A percentile compares a stretch with the other conserved stretches of the same genome.
Conservation (phyloP, 2,113 vertebrate species). For the Hemichromis elongatus region DNA sequence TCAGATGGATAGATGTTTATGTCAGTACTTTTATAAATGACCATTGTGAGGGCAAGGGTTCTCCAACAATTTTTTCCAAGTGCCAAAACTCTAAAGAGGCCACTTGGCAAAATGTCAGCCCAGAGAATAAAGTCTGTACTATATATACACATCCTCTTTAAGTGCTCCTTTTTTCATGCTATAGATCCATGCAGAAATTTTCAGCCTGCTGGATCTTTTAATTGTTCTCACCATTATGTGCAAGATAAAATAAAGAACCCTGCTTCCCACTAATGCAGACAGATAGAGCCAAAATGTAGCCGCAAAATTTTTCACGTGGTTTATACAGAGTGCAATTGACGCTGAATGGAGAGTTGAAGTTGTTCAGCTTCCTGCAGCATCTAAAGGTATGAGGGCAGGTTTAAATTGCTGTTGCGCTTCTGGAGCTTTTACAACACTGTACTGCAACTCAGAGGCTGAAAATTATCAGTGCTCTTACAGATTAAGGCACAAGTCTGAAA, state of each 20-base stretch:
- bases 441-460: neutral
- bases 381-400: neutral
- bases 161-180: neutral
- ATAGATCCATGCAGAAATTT: neutral
- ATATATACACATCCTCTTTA: neutral
- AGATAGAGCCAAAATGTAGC: neutral
- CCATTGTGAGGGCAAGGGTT: neutral
- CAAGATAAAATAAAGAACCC: neutral
- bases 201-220: neutral
- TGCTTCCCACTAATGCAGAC: neutral
- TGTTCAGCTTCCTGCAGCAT: neutral
- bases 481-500: neutral
- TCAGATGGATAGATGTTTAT: neutral
- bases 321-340: neutral
- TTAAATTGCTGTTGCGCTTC: neutral
- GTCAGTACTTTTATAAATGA: neutral
- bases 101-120: neutral
- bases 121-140: neutral
- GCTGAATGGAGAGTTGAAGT: neutral
- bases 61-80: neutral
- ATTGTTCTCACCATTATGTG: neutral
- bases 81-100: neutral
- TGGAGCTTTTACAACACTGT: neutral
- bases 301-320: neutral
- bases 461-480: neutral